Percentiles rank a stretch among this genome's conserved stretches.
These are phyloP conservation scores for Amyelois transitella DNA, from an alignment of 1,140 invertebrate genomes.

Conservation along the genomic window DNA sequence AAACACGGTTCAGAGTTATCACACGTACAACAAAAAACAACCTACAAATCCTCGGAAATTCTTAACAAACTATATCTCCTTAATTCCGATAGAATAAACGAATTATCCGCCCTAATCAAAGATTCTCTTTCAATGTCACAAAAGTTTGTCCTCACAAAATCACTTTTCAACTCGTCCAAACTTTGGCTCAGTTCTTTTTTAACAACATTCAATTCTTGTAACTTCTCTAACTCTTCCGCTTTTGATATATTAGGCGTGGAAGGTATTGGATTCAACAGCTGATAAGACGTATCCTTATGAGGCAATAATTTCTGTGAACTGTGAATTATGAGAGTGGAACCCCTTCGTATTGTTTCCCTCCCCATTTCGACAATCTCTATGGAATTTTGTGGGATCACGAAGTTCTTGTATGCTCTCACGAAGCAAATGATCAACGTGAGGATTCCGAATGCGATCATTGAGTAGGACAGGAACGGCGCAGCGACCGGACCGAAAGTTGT, in stretches of 20 bases:
- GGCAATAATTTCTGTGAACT: slow-evolving; percentile 80
- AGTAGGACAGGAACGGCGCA: slow-evolving; percentile 81
- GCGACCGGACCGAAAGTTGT: slow-evolving; percentile 83
- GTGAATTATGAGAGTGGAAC: slow-evolving; percentile 81
- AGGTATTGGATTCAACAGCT: slow-evolving; percentile 23
- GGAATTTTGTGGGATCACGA: slow-evolving; percentile 81
- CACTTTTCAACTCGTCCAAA: slow-evolving; percentile 47
- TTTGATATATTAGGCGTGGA: slow-evolving; percentile 15
- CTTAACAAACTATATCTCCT: slow-evolving; percentile 35
- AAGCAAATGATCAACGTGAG: slow-evolving; percentile 78
- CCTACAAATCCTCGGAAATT: slow-evolving; percentile 33
- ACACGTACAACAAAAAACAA: neutral
- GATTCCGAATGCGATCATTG: slow-evolving; percentile 81
- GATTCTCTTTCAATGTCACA: slow-evolving; percentile 42
- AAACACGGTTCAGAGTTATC: neutral
- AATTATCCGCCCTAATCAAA: slow-evolving; percentile 51
- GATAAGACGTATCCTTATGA: slow-evolving; percentile 75
- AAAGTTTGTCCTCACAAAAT: slow-evolving; percentile 50
- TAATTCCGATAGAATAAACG: slow-evolving; percentile 55
- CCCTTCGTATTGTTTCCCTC: slow-evolving; percentile 79
- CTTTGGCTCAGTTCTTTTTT: slow-evolving; percentile 36
- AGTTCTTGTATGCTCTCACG: slow-evolving; percentile 82
- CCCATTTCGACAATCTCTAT: slow-evolving; percentile 85
- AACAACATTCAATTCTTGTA: slow-evolving; percentile 39
- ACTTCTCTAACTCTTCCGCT: slow-evolving; percentile 15